Evolutionary conservation across 2,113 vertebrate species (phyloP).

Genomic region (Sebastes schlegelii): DNA sequence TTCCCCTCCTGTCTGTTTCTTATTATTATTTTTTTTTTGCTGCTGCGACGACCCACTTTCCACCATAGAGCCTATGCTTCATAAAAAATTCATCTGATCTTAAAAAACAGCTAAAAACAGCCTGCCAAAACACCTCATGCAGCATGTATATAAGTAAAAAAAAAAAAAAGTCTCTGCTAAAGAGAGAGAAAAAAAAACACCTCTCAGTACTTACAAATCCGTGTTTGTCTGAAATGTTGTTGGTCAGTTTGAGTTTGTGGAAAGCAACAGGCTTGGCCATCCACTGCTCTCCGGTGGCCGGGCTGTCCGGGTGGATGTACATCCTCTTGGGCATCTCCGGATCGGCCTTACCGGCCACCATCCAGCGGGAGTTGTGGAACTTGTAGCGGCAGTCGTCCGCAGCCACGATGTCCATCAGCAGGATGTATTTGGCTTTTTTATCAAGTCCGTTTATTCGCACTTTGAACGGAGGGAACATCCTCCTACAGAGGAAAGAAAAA

Average conservation of each 20-base stretch:
- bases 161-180: not conserved
- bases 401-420: conserved; percentile 98
- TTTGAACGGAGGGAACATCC: conserved; percentile 99
- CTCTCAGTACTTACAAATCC: conserved; percentile 94
- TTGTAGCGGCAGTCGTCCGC: conserved; percentile 99
- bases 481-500: conserved; percentile 79
- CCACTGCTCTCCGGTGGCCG: conserved; percentile 98
- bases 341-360: conserved; percentile 98
- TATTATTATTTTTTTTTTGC: not conserved
- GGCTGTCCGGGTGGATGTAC: conserved; percentile 99
- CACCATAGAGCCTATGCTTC: not conserved
- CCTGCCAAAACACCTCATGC: not conserved
- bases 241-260: conserved; percentile 98
- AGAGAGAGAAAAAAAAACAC: conserved; percentile 1
- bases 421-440: conserved; percentile 98
- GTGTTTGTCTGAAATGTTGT: conserved; percentile 99
- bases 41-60: not conserved
- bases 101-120: conserved; percentile 15
- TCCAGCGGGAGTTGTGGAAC: conserved; percentile 99
- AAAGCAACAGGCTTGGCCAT: conserved; percentile 99
- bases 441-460: conserved; percentile 97
- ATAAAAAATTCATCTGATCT: conserved; percentile 22
- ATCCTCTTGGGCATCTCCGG: conserved; percentile 99
- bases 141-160: not conserved
- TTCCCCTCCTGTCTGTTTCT: not conserved